A percentile compares a stretch with the other conserved stretches of the same genome.
Evolutionary conservation across 2,113 vertebrate species (phyloP).

Genomic region (Brachypteracias leptosomus): DNA sequence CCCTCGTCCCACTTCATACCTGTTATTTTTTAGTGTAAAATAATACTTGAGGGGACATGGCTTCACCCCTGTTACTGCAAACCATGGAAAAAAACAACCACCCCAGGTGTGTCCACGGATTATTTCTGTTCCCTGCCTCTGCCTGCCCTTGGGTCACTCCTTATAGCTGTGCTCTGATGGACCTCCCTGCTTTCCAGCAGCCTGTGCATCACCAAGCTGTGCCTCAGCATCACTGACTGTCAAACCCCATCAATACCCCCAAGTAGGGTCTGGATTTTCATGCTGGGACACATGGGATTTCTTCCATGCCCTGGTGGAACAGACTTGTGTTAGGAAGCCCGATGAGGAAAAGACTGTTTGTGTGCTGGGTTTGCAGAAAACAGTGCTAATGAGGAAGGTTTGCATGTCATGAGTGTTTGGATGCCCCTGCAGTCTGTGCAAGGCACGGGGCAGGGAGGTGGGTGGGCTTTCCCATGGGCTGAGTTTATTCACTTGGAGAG

Average conservation of each 20-base stretch:
- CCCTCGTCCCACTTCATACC: not conserved
- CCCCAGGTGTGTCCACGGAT: not conserved
- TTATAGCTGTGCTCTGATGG: not conserved
- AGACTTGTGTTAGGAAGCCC: not conserved
- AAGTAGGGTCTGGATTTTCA: not conserved
- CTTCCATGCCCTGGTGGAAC: not conserved
- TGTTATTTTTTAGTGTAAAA: not conserved
- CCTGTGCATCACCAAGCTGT: not conserved
- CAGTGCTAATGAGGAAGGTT: not conserved
- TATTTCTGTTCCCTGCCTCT: not conserved
- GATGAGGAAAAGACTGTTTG: not conserved
- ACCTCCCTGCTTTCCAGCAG: not conserved
- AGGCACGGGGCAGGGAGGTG: not conserved
- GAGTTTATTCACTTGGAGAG: not conserved
- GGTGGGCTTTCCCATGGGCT: not conserved
- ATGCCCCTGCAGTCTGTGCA: not conserved
- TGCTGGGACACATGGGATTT: fast-evolving
- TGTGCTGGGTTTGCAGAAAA: not conserved
- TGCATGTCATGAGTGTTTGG: not conserved
- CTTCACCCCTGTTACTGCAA: not conserved
- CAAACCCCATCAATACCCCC: not conserved
- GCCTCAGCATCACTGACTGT: not conserved
- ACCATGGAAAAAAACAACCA: not conserved
- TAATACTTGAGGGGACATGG: not conserved
- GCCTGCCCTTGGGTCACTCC: not conserved